Base-by-base conservation (phyloP, 2,113 vertebrate species). In the Sylvilagus bachmani region DNA sequence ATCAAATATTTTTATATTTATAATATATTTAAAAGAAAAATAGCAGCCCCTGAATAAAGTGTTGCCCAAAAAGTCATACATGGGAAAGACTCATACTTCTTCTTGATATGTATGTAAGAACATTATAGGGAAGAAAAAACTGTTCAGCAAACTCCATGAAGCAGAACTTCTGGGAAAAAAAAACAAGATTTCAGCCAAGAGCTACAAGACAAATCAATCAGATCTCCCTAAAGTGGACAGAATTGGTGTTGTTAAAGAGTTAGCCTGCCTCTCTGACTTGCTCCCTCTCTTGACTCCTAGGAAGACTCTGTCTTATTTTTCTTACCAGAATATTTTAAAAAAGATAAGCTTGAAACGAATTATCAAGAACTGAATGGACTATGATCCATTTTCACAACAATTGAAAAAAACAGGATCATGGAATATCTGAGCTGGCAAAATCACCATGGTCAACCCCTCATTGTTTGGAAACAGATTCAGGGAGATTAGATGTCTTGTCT, bases 381-480 rank as follows among this genome's bases (percentile, higher is more conserved):
- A 19, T 74, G 67, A 36, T 73, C 93, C 89, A 91, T 94, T 96
- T 90, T 88, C 84, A 90, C 69, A 97, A 84, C 78, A 96, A 92
- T 31, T 88, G 88, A 93, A 95, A 69, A 93, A 80, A 96, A 92
- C 13, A 86, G n/a, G 51, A 78, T 86, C 80, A 81, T 13, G 5
- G 14, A 90, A 25, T 95, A 51, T 80, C 36, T 78, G 85, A 82
- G 33, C 5, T 53, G 36, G 44, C 61, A 82, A 95, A 94, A 93
- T 87, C 36, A 64, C 61, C 31, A 70, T 24, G 27, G 27, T 95
- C 80, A 91, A 44, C 5, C 10, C 11, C 31, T 90, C 38, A 67
- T 75, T 92, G 19, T 64, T 61, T 90, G 38, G 11, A 75, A 82
- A 66, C 61, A 91, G 38, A 94, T 25, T 71, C 67, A 53, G 64